phyloP scores from a whole-genome alignment of 1,140 invertebrate species.

The Dreissena polymorpha region DNA sequence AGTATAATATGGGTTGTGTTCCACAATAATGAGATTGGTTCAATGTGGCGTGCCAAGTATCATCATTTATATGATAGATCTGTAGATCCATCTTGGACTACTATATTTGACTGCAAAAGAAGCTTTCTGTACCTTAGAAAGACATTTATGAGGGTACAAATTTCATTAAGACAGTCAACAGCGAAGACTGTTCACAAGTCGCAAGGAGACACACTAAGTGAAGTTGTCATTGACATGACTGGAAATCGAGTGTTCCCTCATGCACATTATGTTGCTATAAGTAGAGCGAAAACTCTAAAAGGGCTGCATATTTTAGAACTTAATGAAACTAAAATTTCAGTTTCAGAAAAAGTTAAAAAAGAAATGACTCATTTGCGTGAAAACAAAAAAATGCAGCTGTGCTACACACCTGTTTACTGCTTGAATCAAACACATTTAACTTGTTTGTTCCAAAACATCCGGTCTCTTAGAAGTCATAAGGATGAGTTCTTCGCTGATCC shows the following conservation, averaged over 20 bases:
- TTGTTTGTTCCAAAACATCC: neutral
- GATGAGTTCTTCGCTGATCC: constrained; percentile 3
- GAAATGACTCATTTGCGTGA: neutral
- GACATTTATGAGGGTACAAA: neutral
- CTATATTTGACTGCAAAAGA: constrained; percentile 20
- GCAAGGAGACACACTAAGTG: neutral
- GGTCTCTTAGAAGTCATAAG: neutral
- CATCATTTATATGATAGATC: constrained; percentile 11
- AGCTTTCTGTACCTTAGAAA: neutral
- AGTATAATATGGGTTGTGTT: constrained; percentile 34
- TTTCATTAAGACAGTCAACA: neutral
- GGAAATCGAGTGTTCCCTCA: too few relatives aligned
- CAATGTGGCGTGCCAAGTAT: neutral
- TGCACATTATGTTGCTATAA: too few relatives aligned
- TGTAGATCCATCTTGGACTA: constrained; percentile 2
- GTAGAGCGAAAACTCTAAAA: too few relatives aligned
- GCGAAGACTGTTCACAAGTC: constrained; percentile 1
- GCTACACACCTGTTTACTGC: constrained; percentile 2
- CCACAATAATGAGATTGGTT: constrained; percentile 1
- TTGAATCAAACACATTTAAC: neutral
- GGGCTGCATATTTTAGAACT: too few relatives aligned
- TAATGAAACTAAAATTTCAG: constrained; percentile 3
- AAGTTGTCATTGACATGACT: too few relatives aligned
- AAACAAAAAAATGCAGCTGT: neutral
- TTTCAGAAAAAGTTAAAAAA: neutral